phyloP scores from a whole-genome alignment of 2,113 vertebrate genomes.

The Ptychochromis oligacanthus region DNA sequence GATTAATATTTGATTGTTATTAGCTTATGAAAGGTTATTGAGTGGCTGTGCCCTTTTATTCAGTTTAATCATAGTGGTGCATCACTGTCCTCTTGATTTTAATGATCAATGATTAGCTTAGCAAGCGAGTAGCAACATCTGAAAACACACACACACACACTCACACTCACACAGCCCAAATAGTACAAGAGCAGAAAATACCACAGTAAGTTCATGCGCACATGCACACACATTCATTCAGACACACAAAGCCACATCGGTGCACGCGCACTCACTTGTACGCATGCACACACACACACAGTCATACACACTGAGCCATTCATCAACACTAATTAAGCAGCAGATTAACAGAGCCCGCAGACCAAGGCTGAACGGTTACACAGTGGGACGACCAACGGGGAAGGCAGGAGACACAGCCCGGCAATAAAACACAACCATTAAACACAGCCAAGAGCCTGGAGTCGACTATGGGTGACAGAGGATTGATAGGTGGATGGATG shows the following conservation, averaged over 20 bases:
- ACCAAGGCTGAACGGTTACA: slow-evolving; percentile 65
- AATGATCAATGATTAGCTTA: slow-evolving; percentile 63
- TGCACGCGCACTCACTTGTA: slow-evolving; percentile 3
- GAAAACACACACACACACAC: neutral
- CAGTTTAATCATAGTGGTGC: slow-evolving; percentile 67
- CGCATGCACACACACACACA: neutral
- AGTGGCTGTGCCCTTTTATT: slow-evolving; percentile 68
- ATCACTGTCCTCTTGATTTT: slow-evolving; percentile 51
- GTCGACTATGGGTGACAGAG: slow-evolving; percentile 49
- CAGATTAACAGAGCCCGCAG: slow-evolving; percentile 75
- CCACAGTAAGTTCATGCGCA: slow-evolving; percentile 33
- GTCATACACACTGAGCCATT: slow-evolving; percentile 63
- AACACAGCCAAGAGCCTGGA: slow-evolving; percentile 69
- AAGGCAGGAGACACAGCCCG: slow-evolving; percentile 52
- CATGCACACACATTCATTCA: neutral
- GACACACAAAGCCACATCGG: neutral
- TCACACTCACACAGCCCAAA: slow-evolving; percentile 9
- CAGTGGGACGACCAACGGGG: slow-evolving; percentile 64
- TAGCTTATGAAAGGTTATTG: slow-evolving; percentile 77
- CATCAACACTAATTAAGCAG: slow-evolving; percentile 82
- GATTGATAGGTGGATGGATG: slow-evolving; percentile 46
- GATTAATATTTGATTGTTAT: slow-evolving; percentile 82
- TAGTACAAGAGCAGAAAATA: slow-evolving; percentile 27
- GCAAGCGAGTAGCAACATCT: slow-evolving; percentile 28
- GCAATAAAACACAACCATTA: slow-evolving; percentile 66